Evolutionary conservation across 2,888 invertebrate species (phyloP).

Genomic region (Polyommatus iphigenia): DNA sequence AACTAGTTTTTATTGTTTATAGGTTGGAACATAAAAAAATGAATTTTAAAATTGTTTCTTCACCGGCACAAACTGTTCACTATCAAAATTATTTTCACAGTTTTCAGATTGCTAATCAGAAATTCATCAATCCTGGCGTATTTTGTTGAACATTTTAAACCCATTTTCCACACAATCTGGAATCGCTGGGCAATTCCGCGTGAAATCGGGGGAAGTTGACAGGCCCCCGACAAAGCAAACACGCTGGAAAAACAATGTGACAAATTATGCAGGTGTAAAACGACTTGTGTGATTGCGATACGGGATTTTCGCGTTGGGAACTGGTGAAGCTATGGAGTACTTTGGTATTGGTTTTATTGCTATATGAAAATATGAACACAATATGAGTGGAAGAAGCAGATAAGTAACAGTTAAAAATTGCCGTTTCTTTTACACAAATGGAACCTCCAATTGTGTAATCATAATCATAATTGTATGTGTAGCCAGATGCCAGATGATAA

Average conservation of each 20-base stretch:
- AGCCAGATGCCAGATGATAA: no score
- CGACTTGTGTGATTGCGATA: conserved; percentile 27
- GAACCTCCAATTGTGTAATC: no score
- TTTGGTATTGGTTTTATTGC: no score
- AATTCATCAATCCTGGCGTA: conserved; percentile 48
- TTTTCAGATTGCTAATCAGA: conserved; percentile 32
- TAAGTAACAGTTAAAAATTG: no score
- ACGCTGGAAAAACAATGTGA: conserved; percentile 49
- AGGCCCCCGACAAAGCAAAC: conserved; percentile 52
- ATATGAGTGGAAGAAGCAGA: no score
- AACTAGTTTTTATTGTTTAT: no score
- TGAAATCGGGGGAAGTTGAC: conserved; percentile 54
- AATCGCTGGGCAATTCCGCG: conserved; percentile 59
- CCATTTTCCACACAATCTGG: conserved; percentile 42
- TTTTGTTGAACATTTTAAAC: conserved; percentile 44
- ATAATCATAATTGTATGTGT: no score
- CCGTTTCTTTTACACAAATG: no score
- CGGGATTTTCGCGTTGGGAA: not conserved
- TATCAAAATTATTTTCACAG: conserved; percentile 16
- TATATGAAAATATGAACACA: no score
- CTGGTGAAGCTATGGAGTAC: no score
- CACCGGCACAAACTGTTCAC: not conserved
- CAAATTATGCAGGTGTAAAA: conserved; percentile 31
- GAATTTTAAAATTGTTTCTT: not conserved
- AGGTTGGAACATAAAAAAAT: no score